phyloP scores from a whole-genome alignment of 2,113 vertebrate genomes.

The Hepsetus odoe region DNA sequence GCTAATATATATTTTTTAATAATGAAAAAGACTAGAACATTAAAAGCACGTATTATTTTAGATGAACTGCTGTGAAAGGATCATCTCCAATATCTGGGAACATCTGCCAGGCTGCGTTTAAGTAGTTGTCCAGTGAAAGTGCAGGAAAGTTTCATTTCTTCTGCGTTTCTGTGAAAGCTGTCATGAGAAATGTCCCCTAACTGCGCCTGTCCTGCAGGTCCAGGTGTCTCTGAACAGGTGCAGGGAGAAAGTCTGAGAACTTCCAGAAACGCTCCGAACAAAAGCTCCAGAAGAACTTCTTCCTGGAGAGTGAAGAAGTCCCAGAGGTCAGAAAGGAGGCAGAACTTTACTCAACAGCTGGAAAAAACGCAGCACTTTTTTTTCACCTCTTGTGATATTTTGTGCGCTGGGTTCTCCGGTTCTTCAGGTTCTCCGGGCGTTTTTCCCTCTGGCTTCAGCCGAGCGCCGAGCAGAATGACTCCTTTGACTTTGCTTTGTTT shows the following conservation, averaged over 20 bases:
- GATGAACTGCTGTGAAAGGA: too few relatives aligned
- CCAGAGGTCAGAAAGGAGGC: not conserved
- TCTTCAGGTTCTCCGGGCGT: not conserved
- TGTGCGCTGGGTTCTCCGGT: not conserved
- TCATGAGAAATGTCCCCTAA: too few relatives aligned
- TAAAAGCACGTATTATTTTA: too few relatives aligned
- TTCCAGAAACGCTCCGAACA: not conserved
- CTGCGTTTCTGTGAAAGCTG: not conserved
- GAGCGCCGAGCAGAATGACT: too few relatives aligned
- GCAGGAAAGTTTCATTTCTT: too few relatives aligned
- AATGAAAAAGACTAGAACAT: too few relatives aligned
- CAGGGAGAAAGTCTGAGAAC: not conserved
- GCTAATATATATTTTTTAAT: too few relatives aligned
- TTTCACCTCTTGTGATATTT: not conserved
- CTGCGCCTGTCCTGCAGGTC: not conserved
- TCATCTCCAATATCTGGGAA: too few relatives aligned
- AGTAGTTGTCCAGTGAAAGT: too few relatives aligned
- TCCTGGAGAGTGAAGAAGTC: not conserved
- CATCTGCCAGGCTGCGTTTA: too few relatives aligned
- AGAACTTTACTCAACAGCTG: not conserved
- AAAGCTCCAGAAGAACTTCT: too few relatives aligned
- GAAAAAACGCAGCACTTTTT: not conserved
- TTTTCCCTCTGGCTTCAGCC: slow-evolving; percentile 59
- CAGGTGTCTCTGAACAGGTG: not conserved
- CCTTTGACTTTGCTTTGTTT: slow-evolving; percentile 65